phyloP scores from a whole-genome alignment of 92 coral and sea anemone species.

The Anthopleura xanthogrammica region DNA sequence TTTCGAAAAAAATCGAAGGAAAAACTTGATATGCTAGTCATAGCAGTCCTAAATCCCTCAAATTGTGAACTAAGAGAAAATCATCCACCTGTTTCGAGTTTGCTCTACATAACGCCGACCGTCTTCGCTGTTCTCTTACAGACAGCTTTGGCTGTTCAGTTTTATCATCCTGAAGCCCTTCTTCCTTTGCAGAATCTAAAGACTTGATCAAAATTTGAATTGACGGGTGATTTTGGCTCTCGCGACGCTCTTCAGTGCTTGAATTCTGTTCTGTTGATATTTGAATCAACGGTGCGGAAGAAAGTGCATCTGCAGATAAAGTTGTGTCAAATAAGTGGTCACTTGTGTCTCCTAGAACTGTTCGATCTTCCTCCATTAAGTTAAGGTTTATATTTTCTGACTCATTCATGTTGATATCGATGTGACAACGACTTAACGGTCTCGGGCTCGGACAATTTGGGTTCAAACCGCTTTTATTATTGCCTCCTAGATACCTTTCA shows the following conservation, averaged over 20 bases:
- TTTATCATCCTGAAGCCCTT: constrained; percentile 41
- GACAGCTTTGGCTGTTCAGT: constrained; percentile 71
- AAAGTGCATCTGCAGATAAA: neutral
- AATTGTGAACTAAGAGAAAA: constrained; percentile 79
- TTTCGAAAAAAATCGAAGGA: too few species aligned
- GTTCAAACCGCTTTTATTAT: neutral
- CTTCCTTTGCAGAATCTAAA: constrained; percentile 69
- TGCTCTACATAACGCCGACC: constrained; percentile 84
- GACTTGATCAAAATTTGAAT: constrained; percentile 79
- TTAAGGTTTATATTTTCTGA: constrained; percentile 3
- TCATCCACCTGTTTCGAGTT: constrained; percentile 91
- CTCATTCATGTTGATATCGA: constrained; percentile 55
- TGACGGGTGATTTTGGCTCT: constrained; percentile 33
- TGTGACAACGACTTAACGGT: constrained; percentile 86
- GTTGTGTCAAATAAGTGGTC: neutral
- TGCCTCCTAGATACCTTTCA: neutral
- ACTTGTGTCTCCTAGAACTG: neutral
- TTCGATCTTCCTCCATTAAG: constrained; percentile 9
- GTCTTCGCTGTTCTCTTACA: constrained; percentile 73
- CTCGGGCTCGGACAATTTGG: constrained; percentile 26
- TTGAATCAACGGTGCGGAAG: constrained; percentile 28
- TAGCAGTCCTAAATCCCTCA: constrained; percentile 75
- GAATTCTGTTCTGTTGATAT: constrained; percentile 10
- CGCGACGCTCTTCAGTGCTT: neutral
- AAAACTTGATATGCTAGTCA: constrained; percentile 11